Evolutionary conservation across 2,113 vertebrate species (phyloP).

Genomic region (Marmota flaviventris): DNA sequence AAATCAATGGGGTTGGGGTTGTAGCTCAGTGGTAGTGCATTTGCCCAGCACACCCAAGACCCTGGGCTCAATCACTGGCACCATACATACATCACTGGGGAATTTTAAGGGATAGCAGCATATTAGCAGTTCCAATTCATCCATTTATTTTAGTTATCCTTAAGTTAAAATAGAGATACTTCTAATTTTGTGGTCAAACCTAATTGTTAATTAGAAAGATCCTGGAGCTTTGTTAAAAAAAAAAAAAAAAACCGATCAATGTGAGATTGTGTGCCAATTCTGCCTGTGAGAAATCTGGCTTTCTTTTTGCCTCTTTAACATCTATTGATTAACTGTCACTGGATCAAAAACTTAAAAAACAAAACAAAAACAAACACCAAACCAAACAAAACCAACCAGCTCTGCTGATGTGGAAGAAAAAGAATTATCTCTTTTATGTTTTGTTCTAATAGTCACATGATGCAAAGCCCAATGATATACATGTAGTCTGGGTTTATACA

Average conservation of each 20-base stretch:
- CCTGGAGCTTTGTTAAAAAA: not conserved
- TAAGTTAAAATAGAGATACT: slow-evolving; percentile 17
- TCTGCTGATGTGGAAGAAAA: not conserved
- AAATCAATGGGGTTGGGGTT: not conserved
- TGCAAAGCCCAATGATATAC: not conserved
- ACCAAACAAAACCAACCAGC: not conserved
- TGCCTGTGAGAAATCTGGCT: not conserved
- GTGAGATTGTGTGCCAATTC: not conserved
- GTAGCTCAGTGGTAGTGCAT: not conserved
- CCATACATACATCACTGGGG: not conserved
- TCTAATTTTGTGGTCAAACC: not conserved
- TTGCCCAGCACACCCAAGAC: not conserved
- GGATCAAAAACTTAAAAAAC: not conserved
- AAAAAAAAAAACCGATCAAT: not conserved
- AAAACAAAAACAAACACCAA: not conserved
- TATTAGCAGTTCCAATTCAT: not conserved
- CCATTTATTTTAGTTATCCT: not conserved
- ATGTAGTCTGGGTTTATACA: not conserved
- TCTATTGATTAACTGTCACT: slow-evolving; percentile 3
- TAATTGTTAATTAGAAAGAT: not conserved
- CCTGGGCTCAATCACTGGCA: not conserved
- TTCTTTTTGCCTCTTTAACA: slow-evolving; percentile 15
- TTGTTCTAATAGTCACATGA: not conserved
- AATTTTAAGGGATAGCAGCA: not conserved
- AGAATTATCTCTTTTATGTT: not conserved